Base-by-base conservation (phyloP, 1,140 invertebrate genomes). In the Drepana arcuata region DNA sequence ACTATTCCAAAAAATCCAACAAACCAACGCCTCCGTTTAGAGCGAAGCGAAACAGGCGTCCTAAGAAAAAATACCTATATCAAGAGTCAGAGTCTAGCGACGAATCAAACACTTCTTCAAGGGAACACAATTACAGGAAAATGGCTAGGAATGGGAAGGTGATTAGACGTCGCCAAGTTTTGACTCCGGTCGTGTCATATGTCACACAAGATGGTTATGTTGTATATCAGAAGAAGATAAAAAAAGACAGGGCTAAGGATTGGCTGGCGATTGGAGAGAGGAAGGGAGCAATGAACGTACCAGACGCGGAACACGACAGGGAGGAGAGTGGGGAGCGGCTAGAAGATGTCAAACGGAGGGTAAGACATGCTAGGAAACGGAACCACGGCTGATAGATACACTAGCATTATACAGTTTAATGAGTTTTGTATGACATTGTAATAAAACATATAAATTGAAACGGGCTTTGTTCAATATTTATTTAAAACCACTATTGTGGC, bases 171-270 rank as follows among this genome's bases (percentile, higher is more conserved):
- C n/a, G n/a, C n/a, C 38, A 57, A 30, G 49, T 57, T 0, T 37
- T 67, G 2, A 63, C 59, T 14, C 63, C 63, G 9, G 56, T 67
- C 3, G 44, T 63, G 2, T 63, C 59, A 0, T 63, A 67, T 25
- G 54, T 79, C 4, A 75, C 71, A 1, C 62, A 62, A 13, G 58
- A 70, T 14, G 74, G 74, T 2, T 58, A 59, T 32, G 67, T 75
- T 4, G 51, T 75, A 6, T 79, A 74, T 36, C 67, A 75, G 35
- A 75, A 75, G 32, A 75, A 75, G 37, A 65, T 75, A 14, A 68
- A 63, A 34, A 68, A 63, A 12, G 60, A 74, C 9, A 59, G 55
- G 13, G 63, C 71, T 7, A 61, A 41, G 14, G 71, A 75, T 29
- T 78, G 68, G 68, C 33, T 74, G n/a, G 51, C 61, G 1, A 27